Conservation (phyloP, 2,888 invertebrate species). For the Microctonus hyperodae region DNA sequence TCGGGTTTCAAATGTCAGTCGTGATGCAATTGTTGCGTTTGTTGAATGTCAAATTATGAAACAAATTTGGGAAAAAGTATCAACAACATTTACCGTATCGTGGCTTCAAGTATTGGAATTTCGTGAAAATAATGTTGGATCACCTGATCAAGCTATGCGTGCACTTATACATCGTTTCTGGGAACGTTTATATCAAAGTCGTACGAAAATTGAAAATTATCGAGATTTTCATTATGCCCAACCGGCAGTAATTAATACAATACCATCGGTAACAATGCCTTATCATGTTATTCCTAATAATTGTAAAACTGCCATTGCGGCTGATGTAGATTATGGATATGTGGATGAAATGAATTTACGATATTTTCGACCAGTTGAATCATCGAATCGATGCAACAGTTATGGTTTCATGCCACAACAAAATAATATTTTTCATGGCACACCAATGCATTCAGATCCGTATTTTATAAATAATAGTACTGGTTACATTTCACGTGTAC, state of each 20-base stretch:
- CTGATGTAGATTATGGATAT: conserved; percentile 44
- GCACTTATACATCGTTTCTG: conserved; percentile 64
- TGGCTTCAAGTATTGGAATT: conserved; percentile 77
- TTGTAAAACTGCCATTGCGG: conserved; percentile 43
- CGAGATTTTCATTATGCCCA: conserved; percentile 46
- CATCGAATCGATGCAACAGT: conserved; percentile 39
- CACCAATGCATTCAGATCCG: conserved; percentile 53
- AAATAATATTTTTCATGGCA: conserved; percentile 39
- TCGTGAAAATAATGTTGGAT: conserved; percentile 67
- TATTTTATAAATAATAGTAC: conserved; percentile 56
- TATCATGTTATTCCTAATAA: conserved; percentile 47
- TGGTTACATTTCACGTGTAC: conserved; percentile 62
- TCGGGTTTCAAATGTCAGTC: conserved; percentile 78
- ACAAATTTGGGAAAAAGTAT: conserved; percentile 76
- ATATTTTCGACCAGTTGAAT: conserved; percentile 11
- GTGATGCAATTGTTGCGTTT: conserved; percentile 85
- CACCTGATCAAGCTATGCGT: conserved; percentile 66
- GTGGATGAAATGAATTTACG: conserved; percentile 34
- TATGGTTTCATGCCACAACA: conserved; percentile 44
- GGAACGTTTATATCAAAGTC: conserved; percentile 61
- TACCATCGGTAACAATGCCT: conserved; percentile 43
- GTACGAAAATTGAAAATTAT: conserved; percentile 44
- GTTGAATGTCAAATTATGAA: conserved; percentile 89
- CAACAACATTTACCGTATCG: conserved; percentile 65
- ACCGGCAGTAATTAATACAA: conserved; percentile 40